Base-by-base conservation (phyloP, 2,888 invertebrate species). In the Callinectes sapidus region DNA sequence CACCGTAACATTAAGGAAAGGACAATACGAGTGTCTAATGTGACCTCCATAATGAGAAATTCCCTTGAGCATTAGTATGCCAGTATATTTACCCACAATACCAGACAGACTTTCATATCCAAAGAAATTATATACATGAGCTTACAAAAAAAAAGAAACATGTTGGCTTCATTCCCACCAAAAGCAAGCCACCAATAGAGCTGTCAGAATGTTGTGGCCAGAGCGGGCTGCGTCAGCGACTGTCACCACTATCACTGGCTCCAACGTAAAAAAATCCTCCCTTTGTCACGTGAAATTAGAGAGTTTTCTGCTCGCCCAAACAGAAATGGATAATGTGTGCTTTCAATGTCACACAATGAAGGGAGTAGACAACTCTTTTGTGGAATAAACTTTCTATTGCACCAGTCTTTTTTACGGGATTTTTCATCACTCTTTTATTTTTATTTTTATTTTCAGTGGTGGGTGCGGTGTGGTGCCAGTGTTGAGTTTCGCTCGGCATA, bases 221-320 rank as follows among this genome's bases (percentile, higher is more conserved):
- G 32, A 48, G 71, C 71, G 39, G 89, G 39, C 77, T 35, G n/a
- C 90, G 90, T 90, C 90, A 81, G 90, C 39, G 55, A 54, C 91
- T 91, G 91, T 88, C 91, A 87, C 42, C 61, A 42, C 89, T 92
- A 85, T 89, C 89, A 85, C 61, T 48, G 85, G 88, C 92, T 54
- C 28, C 61, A 35, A 48, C 85, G 81, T 54, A 89, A 89, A 89
- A 92, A 89, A 92, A 89, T 92, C 89, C 92, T 48, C 85, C 89
- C 89, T 89, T 92, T 92, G 92, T 92, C 89, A 88, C 81, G 86
- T 87, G 92, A 55, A 54, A 77, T 77, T 55, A 55, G 89, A 92
- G 92, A 92, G 92, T 92, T 92, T 92, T 92, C 92, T 92, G 92
- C 92, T 92, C 88, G 92, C 61, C 85, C 89, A 61, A 89, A 92